Percentiles rank a stretch among this genome's conserved stretches.
These are phyloP conservation scores for Mythimna pallens DNA, from an alignment of 2,888 invertebrate genomes.

Conservation along the genomic window DNA sequence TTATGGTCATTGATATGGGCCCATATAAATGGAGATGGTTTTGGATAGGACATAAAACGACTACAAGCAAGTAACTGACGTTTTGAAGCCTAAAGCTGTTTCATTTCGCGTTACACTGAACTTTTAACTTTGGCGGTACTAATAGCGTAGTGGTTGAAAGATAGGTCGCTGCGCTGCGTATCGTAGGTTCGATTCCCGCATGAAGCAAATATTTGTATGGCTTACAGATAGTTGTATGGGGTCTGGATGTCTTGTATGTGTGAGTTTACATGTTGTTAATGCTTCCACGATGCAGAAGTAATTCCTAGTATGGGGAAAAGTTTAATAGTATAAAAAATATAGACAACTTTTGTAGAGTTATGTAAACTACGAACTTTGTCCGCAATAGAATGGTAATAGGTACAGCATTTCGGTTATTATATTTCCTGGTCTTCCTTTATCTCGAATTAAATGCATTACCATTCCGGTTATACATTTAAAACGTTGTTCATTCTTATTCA, in stretches of 20 bases:
- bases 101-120: too few relatives aligned
- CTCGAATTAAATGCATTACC: slow-evolving; percentile 11
- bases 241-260: too few relatives aligned
- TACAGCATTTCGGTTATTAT: not conserved
- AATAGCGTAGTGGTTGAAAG: too few relatives aligned
- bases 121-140: not conserved
- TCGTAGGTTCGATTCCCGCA: too few relatives aligned
- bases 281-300: too few relatives aligned
- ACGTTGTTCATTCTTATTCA: slow-evolving; percentile 32
- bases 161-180: too few relatives aligned
- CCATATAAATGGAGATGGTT: slow-evolving; percentile 72
- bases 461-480: slow-evolving; percentile 25
- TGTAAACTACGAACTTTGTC: not conserved
- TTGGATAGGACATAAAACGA: slow-evolving; percentile 69
- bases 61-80: slow-evolving; percentile 60
- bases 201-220: too few relatives aligned
- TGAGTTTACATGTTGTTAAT: too few relatives aligned
- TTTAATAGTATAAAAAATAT: too few relatives aligned
- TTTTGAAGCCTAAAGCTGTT: not conserved
- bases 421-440: not conserved
- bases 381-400: too few relatives aligned
- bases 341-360: not conserved
- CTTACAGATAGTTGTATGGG: too few relatives aligned
- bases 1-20: slow-evolving; percentile 83
- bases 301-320: too few relatives aligned